Base-by-base conservation (phyloP, 2,113 vertebrate species). In the Pelobates fuscus region DNA sequence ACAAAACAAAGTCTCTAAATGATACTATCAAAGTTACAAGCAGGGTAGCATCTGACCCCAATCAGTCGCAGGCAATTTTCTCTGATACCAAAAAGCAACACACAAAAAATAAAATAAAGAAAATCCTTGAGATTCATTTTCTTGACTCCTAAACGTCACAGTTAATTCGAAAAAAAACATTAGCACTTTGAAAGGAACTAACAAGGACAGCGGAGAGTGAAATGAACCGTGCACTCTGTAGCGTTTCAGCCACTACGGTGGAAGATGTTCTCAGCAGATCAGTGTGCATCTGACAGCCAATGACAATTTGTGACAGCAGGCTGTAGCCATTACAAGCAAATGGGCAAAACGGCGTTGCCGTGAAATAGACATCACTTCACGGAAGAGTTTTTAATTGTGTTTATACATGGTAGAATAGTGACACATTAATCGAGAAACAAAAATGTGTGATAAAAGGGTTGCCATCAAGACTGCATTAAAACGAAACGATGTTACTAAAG, bases 101-200 rank as follows among this genome's bases (percentile, higher is more conserved):
- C 44, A 14, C 44, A 49, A 18, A 49, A 49, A 17, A 37, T 0
- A 37, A 37, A 6, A 37, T 37, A 37, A 37, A 6, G 10, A 37
- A 37, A 37, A 5, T 5, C 32, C 32, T 5, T 37, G 32, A 49
- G 44, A 49, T 49, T 49, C 15, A 49, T 49, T 49, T 49, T 49
- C 44, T 18, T 49, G 44, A 49, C 44, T 49, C 32, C 10, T 10
- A 5, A 55, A 23, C 52, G n/a, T 55, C 52, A 55, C 52, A 55
- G 52, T 55, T 55, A 55, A 55, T 55, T 20, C 52, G 5, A 55
- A 55, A 55, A 55, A 55, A 55, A 55, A n/a, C 52, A 55, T 55
- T 55, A 55, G 52, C 21, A n/a, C 52, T 21, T 23, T 7, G 21
- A 2, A 8, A 55, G 20, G 52, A 55, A 55, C n/a, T 20, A 55